A percentile compares a stretch with the other conserved stretches of the same genome.
These are phyloP conservation scores for Castor canadensis DNA, from an alignment of 2,113 vertebrate species.

Conservation along the genomic window DNA sequence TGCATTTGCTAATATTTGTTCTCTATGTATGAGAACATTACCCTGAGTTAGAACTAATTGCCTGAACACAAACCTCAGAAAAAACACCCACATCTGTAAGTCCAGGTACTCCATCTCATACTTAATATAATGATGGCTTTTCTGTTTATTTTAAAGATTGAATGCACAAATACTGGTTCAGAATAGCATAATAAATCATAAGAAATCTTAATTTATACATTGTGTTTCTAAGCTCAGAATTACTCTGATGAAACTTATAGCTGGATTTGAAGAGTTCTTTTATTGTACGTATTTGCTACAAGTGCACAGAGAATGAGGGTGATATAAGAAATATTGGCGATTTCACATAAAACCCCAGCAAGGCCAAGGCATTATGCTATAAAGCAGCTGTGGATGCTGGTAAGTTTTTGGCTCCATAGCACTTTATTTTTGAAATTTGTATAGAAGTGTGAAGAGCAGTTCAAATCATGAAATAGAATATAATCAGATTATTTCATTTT, in stretches of 20 bases:
- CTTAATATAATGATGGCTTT: not conserved
- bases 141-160: not conserved
- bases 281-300: not conserved
- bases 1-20: constrained; percentile 67
- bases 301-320: not conserved
- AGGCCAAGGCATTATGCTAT: not conserved
- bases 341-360: not conserved
- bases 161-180: not conserved
- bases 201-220: not conserved
- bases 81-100: constrained; percentile 3
- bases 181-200: not conserved
- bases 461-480: not conserved
- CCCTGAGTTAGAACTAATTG: constrained; percentile 58
- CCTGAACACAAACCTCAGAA: not conserved
- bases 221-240: not conserved
- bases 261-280: not conserved
- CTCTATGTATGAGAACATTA: constrained; percentile 51
- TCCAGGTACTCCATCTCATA: not conserved
- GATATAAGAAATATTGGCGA: not conserved
- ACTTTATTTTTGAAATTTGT: not conserved
- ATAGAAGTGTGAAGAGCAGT: not conserved
- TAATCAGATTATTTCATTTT: not conserved
- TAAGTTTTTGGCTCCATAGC: not conserved
- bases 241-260: not conserved
- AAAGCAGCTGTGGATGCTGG: not conserved